Percentiles rank a stretch among this genome's conserved stretches.
These are phyloP conservation scores for Syngnathus acus DNA, from an alignment of 2,797 vertebrate genomes.

Conservation along the genomic window DNA sequence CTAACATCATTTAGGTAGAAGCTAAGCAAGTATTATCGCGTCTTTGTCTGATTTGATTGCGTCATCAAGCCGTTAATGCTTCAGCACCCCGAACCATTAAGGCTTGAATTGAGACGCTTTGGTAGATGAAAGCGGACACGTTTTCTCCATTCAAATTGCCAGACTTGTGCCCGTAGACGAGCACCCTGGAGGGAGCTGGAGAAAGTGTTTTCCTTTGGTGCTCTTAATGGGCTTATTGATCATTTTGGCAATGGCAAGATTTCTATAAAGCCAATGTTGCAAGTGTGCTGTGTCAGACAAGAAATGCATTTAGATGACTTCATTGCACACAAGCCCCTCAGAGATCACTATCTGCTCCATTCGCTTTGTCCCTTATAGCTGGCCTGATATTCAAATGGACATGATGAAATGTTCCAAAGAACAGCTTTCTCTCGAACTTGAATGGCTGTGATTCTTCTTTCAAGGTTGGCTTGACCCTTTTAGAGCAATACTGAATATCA, in stretches of 20 bases:
- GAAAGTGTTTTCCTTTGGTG: conserved; percentile 26
- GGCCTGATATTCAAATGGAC: conserved; percentile 2
- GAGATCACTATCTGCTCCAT: conserved; percentile 22
- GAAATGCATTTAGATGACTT: conserved; percentile 42
- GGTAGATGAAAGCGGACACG: not conserved
- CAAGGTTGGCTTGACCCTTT: conserved; percentile 1
- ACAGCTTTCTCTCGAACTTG: not conserved
- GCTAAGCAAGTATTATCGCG: not conserved
- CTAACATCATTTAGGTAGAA: too few relatives aligned
- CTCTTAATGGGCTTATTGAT: conserved; percentile 37
- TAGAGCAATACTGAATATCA: conserved; percentile 4
- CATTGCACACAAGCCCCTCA: conserved; percentile 19
- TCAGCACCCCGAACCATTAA: not conserved
- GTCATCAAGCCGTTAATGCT: conserved; percentile 2
- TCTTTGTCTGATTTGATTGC: not conserved
- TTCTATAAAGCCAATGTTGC: conserved; percentile 30
- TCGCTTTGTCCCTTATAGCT: not conserved
- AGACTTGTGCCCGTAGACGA: not conserved
- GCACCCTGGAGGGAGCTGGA: conserved; percentile 13
- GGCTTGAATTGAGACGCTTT: not conserved
- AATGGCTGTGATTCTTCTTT: not conserved
- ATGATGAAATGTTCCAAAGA: conserved; percentile 4
- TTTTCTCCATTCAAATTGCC: not conserved
- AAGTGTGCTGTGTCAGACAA: conserved; percentile 21
- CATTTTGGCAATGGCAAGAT: conserved; percentile 32